A percentile compares a stretch with the other conserved stretches of the same genome.
Evolutionary conservation across 2,797 vertebrate species (phyloP).

Genomic region (Malurus splendens): DNA sequence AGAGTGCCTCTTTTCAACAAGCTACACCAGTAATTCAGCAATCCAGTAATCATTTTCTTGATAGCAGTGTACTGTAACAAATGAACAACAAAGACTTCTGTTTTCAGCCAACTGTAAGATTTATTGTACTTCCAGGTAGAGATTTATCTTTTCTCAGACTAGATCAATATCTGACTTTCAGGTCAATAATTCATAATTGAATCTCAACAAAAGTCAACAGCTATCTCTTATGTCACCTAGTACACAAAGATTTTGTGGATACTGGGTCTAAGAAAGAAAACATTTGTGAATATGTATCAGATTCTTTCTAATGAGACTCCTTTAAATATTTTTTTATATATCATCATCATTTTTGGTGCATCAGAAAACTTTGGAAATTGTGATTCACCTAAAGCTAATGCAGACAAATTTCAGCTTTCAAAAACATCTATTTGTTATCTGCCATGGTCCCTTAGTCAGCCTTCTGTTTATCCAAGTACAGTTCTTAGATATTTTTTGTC

Average conservation of each 20-base stretch:
- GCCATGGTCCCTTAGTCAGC: background rate
- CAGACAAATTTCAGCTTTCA: background rate
- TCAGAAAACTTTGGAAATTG: background rate
- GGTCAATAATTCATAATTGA: conserved; percentile 29
- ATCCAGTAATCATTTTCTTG: background rate
- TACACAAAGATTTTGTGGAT: background rate
- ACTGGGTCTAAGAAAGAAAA: background rate
- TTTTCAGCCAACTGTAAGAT: background rate
- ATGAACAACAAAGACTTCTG: background rate
- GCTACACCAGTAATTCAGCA: background rate
- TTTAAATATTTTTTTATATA: background rate
- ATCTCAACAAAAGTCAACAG: conserved; percentile 2
- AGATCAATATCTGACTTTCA: background rate
- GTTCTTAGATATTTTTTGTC: background rate
- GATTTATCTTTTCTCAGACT: conserved; percentile 13
- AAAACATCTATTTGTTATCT: background rate
- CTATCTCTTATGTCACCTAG: background rate
- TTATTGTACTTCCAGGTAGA: background rate
- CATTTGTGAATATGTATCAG: background rate
- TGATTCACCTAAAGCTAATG: background rate
- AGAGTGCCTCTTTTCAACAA: background rate
- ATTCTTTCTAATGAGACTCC: background rate
- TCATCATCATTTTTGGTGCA: background rate
- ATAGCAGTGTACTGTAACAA: background rate
- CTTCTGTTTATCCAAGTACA: background rate